Evolutionary conservation across 1,140 invertebrate genomes (phyloP).

Genomic region (Anastrepha obliqua): DNA sequence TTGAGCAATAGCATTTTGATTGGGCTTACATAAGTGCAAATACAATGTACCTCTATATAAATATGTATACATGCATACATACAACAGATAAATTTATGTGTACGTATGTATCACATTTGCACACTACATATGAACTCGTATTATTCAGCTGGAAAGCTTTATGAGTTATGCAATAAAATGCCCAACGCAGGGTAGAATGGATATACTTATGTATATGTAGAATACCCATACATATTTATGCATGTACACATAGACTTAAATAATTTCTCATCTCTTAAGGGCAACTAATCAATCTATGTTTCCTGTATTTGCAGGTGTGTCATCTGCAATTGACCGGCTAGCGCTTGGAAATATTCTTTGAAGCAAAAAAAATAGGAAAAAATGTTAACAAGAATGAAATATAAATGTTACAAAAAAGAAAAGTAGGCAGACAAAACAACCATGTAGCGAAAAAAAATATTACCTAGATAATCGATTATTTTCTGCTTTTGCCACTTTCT

Average conservation of each 20-base stretch:
- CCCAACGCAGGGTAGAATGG: too few species aligned
- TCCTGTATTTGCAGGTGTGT: neutral
- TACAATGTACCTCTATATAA: neutral
- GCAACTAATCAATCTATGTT: constrained; percentile 11
- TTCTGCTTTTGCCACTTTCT: neutral
- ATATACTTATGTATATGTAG: neutral
- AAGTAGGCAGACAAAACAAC: neutral
- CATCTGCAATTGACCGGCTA: neutral
- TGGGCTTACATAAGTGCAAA: neutral
- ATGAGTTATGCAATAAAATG: neutral
- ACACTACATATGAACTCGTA: too few species aligned
- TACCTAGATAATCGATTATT: neutral
- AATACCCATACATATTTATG: neutral
- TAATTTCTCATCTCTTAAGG: neutral
- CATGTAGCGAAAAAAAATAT: neutral
- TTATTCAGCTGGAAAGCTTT: neutral
- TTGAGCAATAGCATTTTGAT: neutral
- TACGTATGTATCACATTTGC: neutral
- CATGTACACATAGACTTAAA: neutral
- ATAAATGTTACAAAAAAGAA: neutral
- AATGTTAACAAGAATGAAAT: neutral
- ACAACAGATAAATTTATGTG: neutral
- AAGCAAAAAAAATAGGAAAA: neutral
- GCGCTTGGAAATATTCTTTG: neutral
- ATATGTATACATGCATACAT: neutral